A percentile compares a stretch with the other conserved stretches of the same genome.
Evolutionary conservation across 2,797 vertebrate genomes (phyloP).

Genomic region (Tragopan temminckii): DNA sequence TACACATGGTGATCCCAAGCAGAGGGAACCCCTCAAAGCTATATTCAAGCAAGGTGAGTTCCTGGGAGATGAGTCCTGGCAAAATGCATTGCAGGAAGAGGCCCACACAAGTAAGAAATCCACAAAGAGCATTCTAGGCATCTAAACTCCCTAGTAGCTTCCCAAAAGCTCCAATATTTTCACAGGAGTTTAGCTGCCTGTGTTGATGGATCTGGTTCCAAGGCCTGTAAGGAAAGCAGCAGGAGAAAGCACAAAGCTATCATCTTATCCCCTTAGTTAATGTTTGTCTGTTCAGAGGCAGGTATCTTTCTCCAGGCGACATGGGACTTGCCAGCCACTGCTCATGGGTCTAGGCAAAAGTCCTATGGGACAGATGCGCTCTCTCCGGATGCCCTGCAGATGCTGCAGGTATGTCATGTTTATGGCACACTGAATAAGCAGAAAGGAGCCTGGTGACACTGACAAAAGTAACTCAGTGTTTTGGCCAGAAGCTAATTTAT

Average conservation of each 20-base stretch:
- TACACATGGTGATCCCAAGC: conserved; percentile 7
- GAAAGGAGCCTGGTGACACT: not conserved
- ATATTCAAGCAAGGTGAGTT: conserved; percentile 11
- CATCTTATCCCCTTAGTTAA: not conserved
- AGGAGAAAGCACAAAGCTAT: conserved; percentile 13
- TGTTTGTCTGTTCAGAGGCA: not conserved
- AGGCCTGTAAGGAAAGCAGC: conserved; percentile 11
- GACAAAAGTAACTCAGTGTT: not conserved
- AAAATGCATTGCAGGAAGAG: conserved; percentile 27
- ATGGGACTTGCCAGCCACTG: not conserved
- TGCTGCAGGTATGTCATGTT: not conserved
- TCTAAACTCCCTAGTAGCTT: not conserved
- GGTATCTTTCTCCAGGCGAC: not conserved
- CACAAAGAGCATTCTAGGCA: not conserved
- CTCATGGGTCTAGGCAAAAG: not conserved
- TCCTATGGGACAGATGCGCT: not conserved
- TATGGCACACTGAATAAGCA: not conserved
- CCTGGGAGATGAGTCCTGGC: conserved; percentile 35
- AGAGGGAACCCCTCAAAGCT: conserved; percentile 14
- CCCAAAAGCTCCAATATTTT: not conserved
- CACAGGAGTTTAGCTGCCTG: conserved; percentile 22
- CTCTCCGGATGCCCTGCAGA: not conserved
- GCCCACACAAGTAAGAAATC: not conserved
- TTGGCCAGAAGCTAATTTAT: not conserved
- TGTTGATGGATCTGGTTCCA: not conserved